A percentile compares a stretch with the other conserved stretches of the same genome.
phyloP scores from a whole-genome alignment of 2,888 invertebrate genomes.

The Prosapia bicincta region DNA sequence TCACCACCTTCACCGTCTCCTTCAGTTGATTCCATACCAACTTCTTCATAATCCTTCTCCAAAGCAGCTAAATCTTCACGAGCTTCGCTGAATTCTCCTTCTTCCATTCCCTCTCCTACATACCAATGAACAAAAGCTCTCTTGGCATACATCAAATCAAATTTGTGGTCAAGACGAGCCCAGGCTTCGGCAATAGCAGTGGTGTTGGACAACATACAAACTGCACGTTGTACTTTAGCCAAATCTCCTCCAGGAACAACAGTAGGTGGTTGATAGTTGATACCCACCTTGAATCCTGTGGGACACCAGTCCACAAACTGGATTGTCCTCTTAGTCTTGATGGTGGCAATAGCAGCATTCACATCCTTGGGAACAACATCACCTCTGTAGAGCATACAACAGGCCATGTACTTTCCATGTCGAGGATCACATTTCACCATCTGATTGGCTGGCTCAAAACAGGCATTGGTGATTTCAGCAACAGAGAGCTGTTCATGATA shows the following conservation, averaged over 20 bases:
- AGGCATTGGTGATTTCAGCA: constrained; percentile 58
- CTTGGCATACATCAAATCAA: constrained; percentile 67
- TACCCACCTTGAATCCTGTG: constrained; percentile 61
- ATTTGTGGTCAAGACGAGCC: constrained; percentile 66
- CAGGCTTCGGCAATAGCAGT: constrained; percentile 76
- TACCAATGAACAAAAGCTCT: constrained; percentile 73
- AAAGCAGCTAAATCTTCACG: constrained; percentile 61
- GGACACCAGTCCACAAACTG: constrained; percentile 53
- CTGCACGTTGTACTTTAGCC: constrained; percentile 93
- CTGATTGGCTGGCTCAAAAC: constrained; percentile 58
- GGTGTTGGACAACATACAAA: constrained; percentile 97
- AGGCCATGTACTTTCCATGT: constrained; percentile 41
- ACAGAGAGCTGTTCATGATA: constrained; percentile 53
- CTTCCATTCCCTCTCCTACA: constrained; percentile 77
- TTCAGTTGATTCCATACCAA: constrained; percentile 80
- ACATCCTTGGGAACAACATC: constrained; percentile 62
- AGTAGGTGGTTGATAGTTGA: constrained; percentile 92
- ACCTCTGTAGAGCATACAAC: constrained; percentile 45
- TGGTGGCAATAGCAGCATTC: constrained; percentile 55
- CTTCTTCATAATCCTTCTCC: constrained; percentile 85
- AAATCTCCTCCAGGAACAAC: constrained; percentile 92
- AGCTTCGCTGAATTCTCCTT: constrained; percentile 61
- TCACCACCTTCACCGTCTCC: constrained; percentile 76
- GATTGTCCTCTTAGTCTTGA: constrained; percentile 57
- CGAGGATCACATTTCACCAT: constrained; percentile 52